These are phyloP conservation scores for Dryocosmus kuriphilus DNA, from an alignment of 2,888 invertebrate genomes.

Conservation along the genomic window DNA sequence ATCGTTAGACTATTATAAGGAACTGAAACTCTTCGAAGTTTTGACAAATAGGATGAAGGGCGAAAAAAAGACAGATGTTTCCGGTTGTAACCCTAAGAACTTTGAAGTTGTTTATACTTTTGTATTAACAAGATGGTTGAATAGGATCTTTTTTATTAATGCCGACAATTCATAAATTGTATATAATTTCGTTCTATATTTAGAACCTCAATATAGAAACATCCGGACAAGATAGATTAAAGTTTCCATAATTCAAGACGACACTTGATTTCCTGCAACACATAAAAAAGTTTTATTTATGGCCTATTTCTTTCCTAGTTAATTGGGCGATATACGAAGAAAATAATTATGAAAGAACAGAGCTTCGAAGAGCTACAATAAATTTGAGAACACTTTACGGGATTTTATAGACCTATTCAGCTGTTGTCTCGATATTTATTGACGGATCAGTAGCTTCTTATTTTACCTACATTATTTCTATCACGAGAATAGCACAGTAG, in stretches of 20 bases:
- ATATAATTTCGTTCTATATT: background rate
- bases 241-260: background rate
- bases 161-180: background rate
- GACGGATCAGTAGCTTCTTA: background rate
- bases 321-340: background rate
- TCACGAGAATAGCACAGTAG: background rate
- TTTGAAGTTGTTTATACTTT: background rate
- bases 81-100: background rate
- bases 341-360: background rate
- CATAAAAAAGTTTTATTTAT: background rate
- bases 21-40: background rate
- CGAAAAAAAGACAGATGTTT: background rate
- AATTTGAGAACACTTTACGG: background rate
- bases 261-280: background rate
- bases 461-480: background rate
- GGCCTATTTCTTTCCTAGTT: background rate
- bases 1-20: background rate
- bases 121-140: background rate
- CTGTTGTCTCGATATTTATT: constrained; percentile 9
- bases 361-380: background rate
- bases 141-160: background rate
- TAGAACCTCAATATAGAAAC: background rate
- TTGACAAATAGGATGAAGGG: background rate
- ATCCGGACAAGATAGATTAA: background rate
- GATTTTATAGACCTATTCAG: background rate